Base-by-base conservation (phyloP, 1,140 invertebrate genomes). In the Drosophila baimaii region DNA sequence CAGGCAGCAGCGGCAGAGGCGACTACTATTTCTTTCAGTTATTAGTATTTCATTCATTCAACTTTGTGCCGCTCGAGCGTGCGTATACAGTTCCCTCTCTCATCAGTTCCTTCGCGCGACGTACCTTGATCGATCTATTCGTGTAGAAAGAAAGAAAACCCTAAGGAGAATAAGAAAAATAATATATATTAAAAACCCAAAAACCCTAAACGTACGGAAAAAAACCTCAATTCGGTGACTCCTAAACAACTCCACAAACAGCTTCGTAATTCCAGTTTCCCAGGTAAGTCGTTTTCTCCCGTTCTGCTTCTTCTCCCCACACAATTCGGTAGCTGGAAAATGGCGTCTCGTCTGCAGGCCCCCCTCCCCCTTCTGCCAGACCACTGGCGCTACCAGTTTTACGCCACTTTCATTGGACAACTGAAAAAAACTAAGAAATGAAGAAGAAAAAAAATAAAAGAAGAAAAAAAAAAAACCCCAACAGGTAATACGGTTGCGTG, bases 11-110 rank as follows among this genome's bases (percentile, higher is more conserved):
- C 63, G 49, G 71, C 79, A 79, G 76, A 72, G 84, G 59, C 79
- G 84, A 89, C 84, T 88, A 88, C 84, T 88, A 88, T 88, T 88
- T 88, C 83, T 88, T 89, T 88, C 84, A 88, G 84, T 88, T 88
- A 88, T 88, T 88, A 88, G 83, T 88, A 88, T 84, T 88, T 88
- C 84, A 88, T 88, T 88, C 84, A 88, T 88, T 88, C 84, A 88
- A 88, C 85, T 89, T 88, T 88, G 84, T 88, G 84, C 84, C 84
- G 84, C 84, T 81, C 84, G 88, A 86, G 83, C 83, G 84, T 88
- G 84, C 84, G 84, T 88, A 88, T 86, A 89, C 81, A 85, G 62
- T 70, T 71, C 66, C 69, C 69, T 71, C 69, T 71, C 68, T 70
- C 83, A 64, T 88, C 79, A 88, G 84, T 88, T 88, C 84, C 84